Conservation (phyloP, 1,140 invertebrate species). For the Capitella teleta region DNA sequence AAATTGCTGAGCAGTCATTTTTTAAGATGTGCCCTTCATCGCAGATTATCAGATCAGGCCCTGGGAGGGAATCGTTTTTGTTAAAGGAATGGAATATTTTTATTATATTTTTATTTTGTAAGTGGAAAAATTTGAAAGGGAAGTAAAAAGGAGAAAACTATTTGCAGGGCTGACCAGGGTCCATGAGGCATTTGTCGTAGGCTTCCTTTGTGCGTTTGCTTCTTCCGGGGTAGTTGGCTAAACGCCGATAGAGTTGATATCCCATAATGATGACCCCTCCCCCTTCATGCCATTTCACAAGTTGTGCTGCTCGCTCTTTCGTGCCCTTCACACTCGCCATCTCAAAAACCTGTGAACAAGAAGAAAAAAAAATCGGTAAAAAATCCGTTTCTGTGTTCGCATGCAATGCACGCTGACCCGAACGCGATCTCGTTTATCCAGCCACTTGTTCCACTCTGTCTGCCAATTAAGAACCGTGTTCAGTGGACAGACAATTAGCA, state of each 20-base stretch:
- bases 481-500: slow-evolving; percentile 80
- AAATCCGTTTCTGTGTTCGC: no score
- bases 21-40: slow-evolving; percentile 92
- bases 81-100: no score
- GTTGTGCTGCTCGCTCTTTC: slow-evolving; percentile 52
- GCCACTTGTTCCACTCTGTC: slow-evolving; percentile 84
- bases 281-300: slow-evolving; percentile 64
- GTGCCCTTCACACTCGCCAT: slow-evolving; percentile 58
- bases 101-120: no score
- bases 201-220: slow-evolving; percentile 46
- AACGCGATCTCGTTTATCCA: slow-evolving; percentile 21
- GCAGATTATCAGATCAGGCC: slow-evolving; percentile 71
- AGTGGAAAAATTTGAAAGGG: no score
- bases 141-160: no score
- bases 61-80: not conserved
- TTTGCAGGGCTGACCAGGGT: slow-evolving; percentile 55
- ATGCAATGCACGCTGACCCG: slow-evolving; percentile 9
- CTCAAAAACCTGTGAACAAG: slow-evolving; percentile 50
- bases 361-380: not conserved
- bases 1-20: slow-evolving; percentile 74
- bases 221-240: slow-evolving; percentile 46
- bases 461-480: slow-evolving; percentile 94
- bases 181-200: slow-evolving; percentile 54
- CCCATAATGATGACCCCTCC: slow-evolving; percentile 90
- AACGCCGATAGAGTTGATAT: slow-evolving; percentile 82